phyloP scores from a whole-genome alignment of 1,140 invertebrate genomes.

The Lepidotrigona ventralis region DNA sequence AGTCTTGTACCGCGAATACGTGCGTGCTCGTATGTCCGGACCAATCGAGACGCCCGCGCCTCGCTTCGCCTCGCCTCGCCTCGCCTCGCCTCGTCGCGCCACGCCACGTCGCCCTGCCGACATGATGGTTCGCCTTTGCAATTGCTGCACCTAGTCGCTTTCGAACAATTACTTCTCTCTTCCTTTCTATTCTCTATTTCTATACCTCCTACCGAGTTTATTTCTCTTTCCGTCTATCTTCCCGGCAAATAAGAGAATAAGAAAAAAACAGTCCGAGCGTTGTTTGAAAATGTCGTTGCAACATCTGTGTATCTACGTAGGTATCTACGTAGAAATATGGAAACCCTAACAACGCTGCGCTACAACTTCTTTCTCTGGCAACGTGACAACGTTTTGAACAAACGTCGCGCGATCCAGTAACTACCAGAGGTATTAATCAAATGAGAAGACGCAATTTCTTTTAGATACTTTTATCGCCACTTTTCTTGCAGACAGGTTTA shows the following conservation, averaged over 20 bases:
- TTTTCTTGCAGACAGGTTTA: too few relatives aligned
- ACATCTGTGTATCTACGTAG: not conserved
- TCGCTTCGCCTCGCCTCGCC: too few relatives aligned
- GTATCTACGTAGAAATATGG: not conserved
- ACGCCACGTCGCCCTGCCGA: not conserved
- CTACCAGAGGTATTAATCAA: not conserved
- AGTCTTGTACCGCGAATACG: conserved; percentile 50
- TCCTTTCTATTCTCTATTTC: too few relatives aligned
- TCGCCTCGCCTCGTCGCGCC: too few relatives aligned
- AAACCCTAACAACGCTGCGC: not conserved
- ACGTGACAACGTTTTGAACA: not conserved
- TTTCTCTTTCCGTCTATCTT: not conserved
- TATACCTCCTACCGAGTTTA: too few relatives aligned
- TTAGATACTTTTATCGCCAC: too few relatives aligned
- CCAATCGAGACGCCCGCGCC: conserved; percentile 44
- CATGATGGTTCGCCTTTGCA: conserved; percentile 30
- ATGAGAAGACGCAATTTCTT: not conserved
- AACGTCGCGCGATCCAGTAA: not conserved
- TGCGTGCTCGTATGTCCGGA: conserved; percentile 46
- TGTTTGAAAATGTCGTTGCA: conserved; percentile 23
- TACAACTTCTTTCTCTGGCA: not conserved
- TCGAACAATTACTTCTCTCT: conserved; percentile 3
- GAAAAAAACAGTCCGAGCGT: not conserved
- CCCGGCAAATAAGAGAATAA: not conserved
- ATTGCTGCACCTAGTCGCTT: conserved; percentile 42